Conservation (phyloP, 2,797 vertebrate species). For the Typhlichthys subterraneus region DNA sequence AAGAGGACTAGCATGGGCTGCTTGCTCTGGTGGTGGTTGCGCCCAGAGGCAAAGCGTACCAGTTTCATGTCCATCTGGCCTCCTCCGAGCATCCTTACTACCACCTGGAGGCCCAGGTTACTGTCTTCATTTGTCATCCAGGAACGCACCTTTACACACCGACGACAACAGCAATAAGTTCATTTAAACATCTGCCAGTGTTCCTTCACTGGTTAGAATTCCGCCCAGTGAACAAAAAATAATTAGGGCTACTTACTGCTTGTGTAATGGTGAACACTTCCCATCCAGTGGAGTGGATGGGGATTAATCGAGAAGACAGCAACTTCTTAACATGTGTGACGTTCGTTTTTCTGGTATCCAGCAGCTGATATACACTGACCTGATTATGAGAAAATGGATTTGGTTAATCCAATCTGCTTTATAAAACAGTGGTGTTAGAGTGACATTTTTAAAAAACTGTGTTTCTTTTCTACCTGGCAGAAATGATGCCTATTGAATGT, state of each 20-base stretch:
- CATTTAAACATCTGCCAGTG: neutral
- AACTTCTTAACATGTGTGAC: conserved; percentile 75
- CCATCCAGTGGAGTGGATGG: conserved; percentile 85
- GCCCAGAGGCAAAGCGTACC: conserved; percentile 81
- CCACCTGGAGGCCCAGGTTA: conserved; percentile 85
- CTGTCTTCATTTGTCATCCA: conserved; percentile 83
- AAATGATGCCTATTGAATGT: conserved; percentile 80
- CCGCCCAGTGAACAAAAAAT: neutral
- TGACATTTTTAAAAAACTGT: neutral
- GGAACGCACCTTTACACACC: conserved; percentile 78
- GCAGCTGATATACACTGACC: conserved; percentile 88
- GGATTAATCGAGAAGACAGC: conserved; percentile 82
- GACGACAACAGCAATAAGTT: conserved; percentile 3
- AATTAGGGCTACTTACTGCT: conserved; percentile 76
- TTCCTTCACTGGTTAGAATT: neutral
- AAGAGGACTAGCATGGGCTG: conserved; percentile 92
- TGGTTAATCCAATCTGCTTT: neutral
- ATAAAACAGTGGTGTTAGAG: too few relatives aligned
- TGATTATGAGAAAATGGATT: conserved; percentile 42
- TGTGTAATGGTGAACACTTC: conserved; percentile 88
- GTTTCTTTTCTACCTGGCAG: conserved; percentile 71
- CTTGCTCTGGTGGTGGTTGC: conserved; percentile 87
- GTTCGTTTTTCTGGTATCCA: conserved; percentile 70
- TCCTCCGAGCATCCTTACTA: conserved; percentile 69
- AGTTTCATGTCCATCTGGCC: conserved; percentile 64